Evolutionary conservation across 2,888 invertebrate species (phyloP).

Genomic region (Cosmopolites sordidus): DNA sequence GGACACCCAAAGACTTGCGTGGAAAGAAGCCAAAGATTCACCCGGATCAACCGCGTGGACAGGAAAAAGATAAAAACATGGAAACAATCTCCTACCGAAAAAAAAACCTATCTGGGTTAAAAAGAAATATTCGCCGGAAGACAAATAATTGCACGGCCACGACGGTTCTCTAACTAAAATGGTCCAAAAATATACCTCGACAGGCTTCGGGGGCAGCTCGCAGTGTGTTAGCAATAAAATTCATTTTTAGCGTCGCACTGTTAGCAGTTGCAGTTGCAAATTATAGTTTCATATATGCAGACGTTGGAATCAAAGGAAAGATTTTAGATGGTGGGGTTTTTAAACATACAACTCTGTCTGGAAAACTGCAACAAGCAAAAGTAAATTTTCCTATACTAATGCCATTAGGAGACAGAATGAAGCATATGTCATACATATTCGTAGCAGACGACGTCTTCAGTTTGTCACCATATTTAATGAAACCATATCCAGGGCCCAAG

Average conservation of each 20-base stretch:
- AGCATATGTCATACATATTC: slow-evolving; percentile 10
- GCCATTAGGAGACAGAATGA: background rate
- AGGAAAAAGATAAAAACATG: too few relatives aligned
- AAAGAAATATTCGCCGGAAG: too few relatives aligned
- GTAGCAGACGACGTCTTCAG: slow-evolving; percentile 37
- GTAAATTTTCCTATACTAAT: background rate
- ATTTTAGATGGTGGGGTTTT: background rate
- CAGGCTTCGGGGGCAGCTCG: too few relatives aligned
- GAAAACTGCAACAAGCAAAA: background rate
- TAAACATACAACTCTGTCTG: background rate
- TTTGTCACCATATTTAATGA: background rate
- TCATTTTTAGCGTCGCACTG: background rate
- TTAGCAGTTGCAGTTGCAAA: background rate
- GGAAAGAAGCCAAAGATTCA: too few relatives aligned
- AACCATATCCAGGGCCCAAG: background rate
- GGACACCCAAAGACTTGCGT: too few relatives aligned
- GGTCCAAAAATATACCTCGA: too few relatives aligned
- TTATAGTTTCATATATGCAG: background rate
- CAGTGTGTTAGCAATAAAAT: too few relatives aligned
- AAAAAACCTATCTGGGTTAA: too few relatives aligned
- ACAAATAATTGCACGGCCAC: too few relatives aligned
- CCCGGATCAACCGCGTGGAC: too few relatives aligned
- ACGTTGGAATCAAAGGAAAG: background rate
- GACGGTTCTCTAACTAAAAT: too few relatives aligned
- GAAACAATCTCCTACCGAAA: too few relatives aligned